These are phyloP conservation scores for Machaerirhynchus nigripectus DNA, from an alignment of 2,113 vertebrate species.

Conservation along the genomic window DNA sequence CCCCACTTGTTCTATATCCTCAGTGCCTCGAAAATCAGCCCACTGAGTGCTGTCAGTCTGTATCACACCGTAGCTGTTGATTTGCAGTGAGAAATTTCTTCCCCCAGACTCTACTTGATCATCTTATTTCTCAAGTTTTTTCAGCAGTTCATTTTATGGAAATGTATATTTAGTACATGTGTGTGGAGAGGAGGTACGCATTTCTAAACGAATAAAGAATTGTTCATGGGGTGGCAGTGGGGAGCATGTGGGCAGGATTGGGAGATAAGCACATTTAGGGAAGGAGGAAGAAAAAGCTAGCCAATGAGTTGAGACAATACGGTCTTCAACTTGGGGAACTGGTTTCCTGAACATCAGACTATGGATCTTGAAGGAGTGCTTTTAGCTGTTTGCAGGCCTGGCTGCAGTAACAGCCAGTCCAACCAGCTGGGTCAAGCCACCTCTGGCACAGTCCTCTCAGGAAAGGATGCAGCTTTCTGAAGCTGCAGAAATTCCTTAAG, in stretches of 20 bases:
- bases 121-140: slow-evolving; percentile 9
- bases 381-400: neutral
- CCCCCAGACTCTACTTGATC: neutral
- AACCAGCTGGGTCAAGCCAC: neutral
- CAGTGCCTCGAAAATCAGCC: neutral
- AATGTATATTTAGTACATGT: neutral
- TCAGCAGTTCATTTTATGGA: neutral
- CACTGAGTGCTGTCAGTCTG: neutral
- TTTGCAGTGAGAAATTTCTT: slow-evolving; percentile 8
- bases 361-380: neutral
- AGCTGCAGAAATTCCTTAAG: slow-evolving; percentile 29
- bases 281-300: neutral
- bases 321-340: neutral
- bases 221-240: neutral
- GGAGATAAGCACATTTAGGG: neutral
- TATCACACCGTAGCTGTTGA: neutral
- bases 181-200: neutral
- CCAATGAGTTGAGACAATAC: neutral
- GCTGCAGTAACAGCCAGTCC: neutral
- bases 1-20: neutral
- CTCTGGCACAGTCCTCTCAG: neutral
- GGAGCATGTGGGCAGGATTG: neutral
- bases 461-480: slow-evolving; percentile 45
- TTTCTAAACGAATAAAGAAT: neutral
- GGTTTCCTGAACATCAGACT: neutral